Conservation (phyloP, 1,140 invertebrate species). For the Apis mellifera region Amel_HAv3.1 CM009945.2:8480001-8480500, state of each 20-base stretch:
- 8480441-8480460: no score
- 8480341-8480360: no score
- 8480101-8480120: slow-evolving; percentile 49
- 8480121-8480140: neutral
- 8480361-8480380: no score
- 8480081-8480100: slow-evolving; percentile 23
- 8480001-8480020: slow-evolving; percentile 59
- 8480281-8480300: slow-evolving; percentile 15
- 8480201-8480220: neutral
- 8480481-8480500: no score
- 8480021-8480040: slow-evolving; percentile 45
- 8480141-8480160: no score
- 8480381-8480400: no score
- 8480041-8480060: slow-evolving; percentile 16
- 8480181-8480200: slow-evolving; percentile 6
- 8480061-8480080: slow-evolving; percentile 26
- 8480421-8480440: no score
- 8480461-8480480: no score
- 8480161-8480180: no score
- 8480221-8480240: neutral
- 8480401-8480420: no score
- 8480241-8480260: neutral
- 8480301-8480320: neutral
- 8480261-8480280: slow-evolving; percentile 37
- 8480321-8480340: slow-evolving; percentile 9